Evolutionary conservation across 2,888 invertebrate genomes (phyloP).

Genomic region (Drosophila testacea): DNA sequence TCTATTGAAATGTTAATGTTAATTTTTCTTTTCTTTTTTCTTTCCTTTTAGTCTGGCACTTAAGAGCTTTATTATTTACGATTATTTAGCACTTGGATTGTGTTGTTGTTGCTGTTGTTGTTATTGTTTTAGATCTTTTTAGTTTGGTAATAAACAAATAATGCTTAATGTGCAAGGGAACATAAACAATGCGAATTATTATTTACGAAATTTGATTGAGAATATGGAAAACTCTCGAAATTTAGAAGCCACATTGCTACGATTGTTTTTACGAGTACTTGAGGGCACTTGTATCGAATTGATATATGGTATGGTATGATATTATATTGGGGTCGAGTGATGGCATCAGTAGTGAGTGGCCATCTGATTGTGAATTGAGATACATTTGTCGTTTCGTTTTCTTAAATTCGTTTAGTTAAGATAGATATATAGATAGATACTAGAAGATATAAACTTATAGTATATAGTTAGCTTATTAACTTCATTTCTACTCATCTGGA

Average conservation of each 20-base stretch:
- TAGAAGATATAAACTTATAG: no score
- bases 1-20: slow-evolving; percentile 49
- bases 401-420: neutral
- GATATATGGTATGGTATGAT: slow-evolving; percentile 36
- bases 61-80: slow-evolving; percentile 68
- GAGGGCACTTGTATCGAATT: slow-evolving; percentile 57
- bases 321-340: slow-evolving; percentile 3
- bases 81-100: slow-evolving; percentile 52
- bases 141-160: slow-evolving; percentile 66
- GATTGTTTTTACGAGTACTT: slow-evolving; percentile 45
- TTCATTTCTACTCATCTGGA: slow-evolving; percentile 46
- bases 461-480: neutral
- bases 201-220: slow-evolving; percentile 65
- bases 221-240: slow-evolving; percentile 43
- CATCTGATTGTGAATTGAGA: slow-evolving; percentile 15
- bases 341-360: slow-evolving; percentile 36
- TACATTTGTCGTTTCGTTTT: slow-evolving; percentile 28
- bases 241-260: slow-evolving; percentile 64
- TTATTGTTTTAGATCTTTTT: neutral
- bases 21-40: neutral
- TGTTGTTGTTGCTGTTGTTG: neutral
- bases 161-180: slow-evolving; percentile 60
- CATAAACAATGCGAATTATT: slow-evolving; percentile 75
- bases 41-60: slow-evolving; percentile 64
- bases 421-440: neutral